Conservation (phyloP, 2,797 vertebrate species). For the Yasuhikotakia modesta region DNA sequence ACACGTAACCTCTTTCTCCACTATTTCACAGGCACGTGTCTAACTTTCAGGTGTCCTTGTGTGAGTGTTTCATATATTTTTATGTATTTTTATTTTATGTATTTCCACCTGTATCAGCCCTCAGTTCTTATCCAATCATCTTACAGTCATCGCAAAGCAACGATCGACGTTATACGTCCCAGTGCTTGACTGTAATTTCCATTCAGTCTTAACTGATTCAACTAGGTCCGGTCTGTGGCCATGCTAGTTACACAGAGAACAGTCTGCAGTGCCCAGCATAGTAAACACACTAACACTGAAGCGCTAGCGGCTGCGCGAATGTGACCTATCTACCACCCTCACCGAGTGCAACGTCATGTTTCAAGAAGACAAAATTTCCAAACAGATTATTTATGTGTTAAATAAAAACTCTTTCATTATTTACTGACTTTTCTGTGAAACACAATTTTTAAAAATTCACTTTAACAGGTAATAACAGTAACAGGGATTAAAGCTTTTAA, state of each 20-base stretch:
- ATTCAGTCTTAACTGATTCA: constrained; percentile 37
- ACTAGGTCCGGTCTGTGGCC: constrained; percentile 23
- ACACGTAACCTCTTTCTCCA: not conserved
- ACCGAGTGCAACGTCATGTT: not conserved
- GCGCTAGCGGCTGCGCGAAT: not conserved
- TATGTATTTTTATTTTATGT: not conserved
- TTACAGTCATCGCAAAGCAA: constrained; percentile 28
- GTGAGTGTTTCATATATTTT: constrained; percentile 1
- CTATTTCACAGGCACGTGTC: not conserved
- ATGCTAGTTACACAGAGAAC: constrained; percentile 6
- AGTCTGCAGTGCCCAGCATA: constrained; percentile 17
- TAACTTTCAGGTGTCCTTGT: constrained; percentile 6
- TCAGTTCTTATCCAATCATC: constrained; percentile 19
- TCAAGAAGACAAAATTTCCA: not conserved
- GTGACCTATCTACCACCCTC: not conserved
- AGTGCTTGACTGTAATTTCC: constrained; percentile 35
- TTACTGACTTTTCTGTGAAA: no score
- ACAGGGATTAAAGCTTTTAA: no score
- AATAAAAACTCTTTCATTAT: no score
- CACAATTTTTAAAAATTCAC: no score
- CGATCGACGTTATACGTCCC: constrained; percentile 30
- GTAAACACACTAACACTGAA: not conserved
- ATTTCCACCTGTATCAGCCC: constrained; percentile 17
- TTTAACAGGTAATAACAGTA: no score
- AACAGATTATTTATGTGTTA: not conserved